Evolutionary conservation across 37 sponge, comb jelly and placozoan species (phyloP).

Genomic region (Petrosia ficiformis): DNA sequence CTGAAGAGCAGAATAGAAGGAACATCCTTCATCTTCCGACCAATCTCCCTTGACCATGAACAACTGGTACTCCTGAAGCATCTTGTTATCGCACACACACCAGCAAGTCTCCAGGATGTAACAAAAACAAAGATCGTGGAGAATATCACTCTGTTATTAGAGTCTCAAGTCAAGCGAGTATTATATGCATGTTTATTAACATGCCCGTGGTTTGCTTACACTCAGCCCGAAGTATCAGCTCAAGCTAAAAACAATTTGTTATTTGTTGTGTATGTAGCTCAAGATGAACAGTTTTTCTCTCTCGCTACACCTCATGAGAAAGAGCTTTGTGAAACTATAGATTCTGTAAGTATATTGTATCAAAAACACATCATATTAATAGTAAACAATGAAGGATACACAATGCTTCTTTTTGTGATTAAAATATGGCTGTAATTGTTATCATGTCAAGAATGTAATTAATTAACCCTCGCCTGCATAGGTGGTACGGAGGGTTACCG

Average conservation of each 20-base stretch:
- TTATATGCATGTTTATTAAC: constrained; percentile 57
- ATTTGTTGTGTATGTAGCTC: constrained; percentile 57
- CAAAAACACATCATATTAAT: not conserved
- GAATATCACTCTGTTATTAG: constrained; percentile 19
- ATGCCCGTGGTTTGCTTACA: constrained; percentile 64
- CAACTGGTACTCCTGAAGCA: constrained; percentile 29
- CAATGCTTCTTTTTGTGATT: not conserved
- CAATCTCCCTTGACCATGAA: constrained; percentile 24
- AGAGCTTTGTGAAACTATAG: constrained; percentile 48
- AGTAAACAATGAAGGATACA: not conserved
- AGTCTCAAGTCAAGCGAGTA: constrained; percentile 44
- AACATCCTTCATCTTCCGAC: constrained; percentile 22
- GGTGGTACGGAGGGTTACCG: no score
- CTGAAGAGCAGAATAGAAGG: constrained; percentile 72
- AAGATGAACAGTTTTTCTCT: constrained; percentile 71
- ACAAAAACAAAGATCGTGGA: constrained; percentile 44
- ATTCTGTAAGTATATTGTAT: constrained; percentile 26
- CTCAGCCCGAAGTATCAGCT: constrained; percentile 51
- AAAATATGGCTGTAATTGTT: not conserved
- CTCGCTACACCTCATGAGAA: constrained; percentile 62
- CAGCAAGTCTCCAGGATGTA: constrained; percentile 33
- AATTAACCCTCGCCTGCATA: no score
- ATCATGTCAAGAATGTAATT: not conserved
- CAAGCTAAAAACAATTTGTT: constrained; percentile 50
- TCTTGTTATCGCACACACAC: constrained; percentile 47